Percentiles rank a stretch among this genome's conserved stretches.
Conservation (phyloP, 2,888 invertebrate species). For the Protodeltote pygarga region DNA sequence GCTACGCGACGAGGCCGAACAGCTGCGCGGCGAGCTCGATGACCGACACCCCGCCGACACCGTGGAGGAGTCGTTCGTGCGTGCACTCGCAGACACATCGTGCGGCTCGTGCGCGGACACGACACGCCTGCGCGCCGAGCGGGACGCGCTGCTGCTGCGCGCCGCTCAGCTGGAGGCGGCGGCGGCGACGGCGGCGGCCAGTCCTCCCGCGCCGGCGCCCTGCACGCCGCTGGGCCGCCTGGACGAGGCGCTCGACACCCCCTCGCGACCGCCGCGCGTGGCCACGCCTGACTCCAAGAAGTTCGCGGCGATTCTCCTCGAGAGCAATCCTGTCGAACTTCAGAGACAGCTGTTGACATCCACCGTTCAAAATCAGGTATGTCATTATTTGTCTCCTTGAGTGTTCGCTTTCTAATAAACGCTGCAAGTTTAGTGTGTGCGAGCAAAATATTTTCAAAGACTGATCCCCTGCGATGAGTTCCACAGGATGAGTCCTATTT, state of each 20-base stretch:
- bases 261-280: slow-evolving; percentile 88
- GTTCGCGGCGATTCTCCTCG: slow-evolving; percentile 93
- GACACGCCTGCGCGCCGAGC: slow-evolving; percentile 88
- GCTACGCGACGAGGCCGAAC: slow-evolving; percentile 90
- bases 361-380: slow-evolving; percentile 94
- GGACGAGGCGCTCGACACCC: slow-evolving; percentile 90
- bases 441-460: background rate
- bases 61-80: slow-evolving; percentile 88
- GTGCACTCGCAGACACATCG: slow-evolving; percentile 71
- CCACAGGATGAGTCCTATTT: background rate
- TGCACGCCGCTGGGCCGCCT: slow-evolving; percentile 88
- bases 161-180: slow-evolving; percentile 87
- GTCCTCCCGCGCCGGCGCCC: slow-evolving; percentile 72
- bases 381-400: slow-evolving; percentile 27
- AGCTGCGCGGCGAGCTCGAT: slow-evolving; percentile 86
- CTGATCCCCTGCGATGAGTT: background rate
- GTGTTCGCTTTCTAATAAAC: background rate
- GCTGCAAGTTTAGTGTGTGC: background rate
- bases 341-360: slow-evolving; percentile 93
- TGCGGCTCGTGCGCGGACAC: slow-evolving; percentile 80
- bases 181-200: slow-evolving; percentile 75
- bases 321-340: slow-evolving; percentile 93
- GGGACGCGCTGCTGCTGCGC: slow-evolving; percentile 91
- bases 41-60: slow-evolving; percentile 75
- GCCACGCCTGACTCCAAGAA: slow-evolving; percentile 90